These are phyloP conservation scores for Drosophila atroscutellata DNA, from an alignment of 2,888 invertebrate genomes.

Conservation along the genomic window DNA sequence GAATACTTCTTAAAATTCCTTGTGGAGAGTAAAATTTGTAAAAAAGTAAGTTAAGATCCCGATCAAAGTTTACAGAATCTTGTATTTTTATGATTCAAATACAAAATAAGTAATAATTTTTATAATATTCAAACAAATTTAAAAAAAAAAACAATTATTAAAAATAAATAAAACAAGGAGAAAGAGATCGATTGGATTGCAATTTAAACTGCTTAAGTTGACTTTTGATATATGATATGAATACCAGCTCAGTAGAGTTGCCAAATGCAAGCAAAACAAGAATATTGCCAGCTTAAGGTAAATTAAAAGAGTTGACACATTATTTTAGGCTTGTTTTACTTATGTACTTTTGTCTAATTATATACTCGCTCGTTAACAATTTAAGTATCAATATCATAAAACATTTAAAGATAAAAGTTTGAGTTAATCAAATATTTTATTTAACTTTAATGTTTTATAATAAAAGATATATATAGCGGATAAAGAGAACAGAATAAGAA, in stretches of 20 bases:
- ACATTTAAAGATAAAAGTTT: not conserved
- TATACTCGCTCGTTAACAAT: not conserved
- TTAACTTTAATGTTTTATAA: not conserved
- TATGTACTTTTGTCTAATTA: not conserved
- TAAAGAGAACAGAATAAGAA: not conserved
- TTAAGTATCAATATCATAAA: not conserved
- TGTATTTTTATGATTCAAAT: not conserved
- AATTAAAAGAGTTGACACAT: not conserved
- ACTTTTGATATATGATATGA: too few species aligned
- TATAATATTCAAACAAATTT: not conserved
- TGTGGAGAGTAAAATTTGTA: not conserved
- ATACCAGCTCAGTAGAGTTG: not conserved
- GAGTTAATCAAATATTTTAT: not conserved
- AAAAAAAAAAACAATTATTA: not conserved
- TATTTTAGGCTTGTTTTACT: not conserved
- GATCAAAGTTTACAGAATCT: not conserved
- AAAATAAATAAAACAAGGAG: not conserved
- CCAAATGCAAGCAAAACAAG: not conserved
- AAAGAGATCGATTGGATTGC: not conserved
- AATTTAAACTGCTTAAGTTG: not conserved
- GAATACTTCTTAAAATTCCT: not conserved
- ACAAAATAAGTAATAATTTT: not conserved
- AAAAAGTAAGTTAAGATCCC: not conserved
- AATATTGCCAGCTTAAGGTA: not conserved
- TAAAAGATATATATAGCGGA: accelerated